Evolutionary conservation across 2,113 vertebrate species (phyloP).

Genomic region (Cynoglossus semilaevis): DNA sequence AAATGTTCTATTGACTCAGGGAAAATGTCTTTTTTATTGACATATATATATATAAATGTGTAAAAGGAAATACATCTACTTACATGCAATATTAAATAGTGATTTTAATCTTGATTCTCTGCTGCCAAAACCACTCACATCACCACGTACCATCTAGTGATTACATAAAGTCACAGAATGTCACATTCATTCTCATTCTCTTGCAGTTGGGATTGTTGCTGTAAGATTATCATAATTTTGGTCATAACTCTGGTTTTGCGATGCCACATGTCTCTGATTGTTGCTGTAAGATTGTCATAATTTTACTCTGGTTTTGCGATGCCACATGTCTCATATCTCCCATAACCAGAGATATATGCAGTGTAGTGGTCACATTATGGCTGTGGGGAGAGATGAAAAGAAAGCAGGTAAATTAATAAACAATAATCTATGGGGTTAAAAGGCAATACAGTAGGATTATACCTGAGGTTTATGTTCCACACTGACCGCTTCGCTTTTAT

Average conservation of each 20-base stretch:
- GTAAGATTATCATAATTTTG: not conserved
- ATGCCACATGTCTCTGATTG: not conserved
- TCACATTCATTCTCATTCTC: too few relatives aligned
- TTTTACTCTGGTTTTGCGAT: not conserved
- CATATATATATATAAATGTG: too few relatives aligned
- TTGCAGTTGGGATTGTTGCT: not conserved
- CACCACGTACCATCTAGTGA: not conserved
- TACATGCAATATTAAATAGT: too few relatives aligned
- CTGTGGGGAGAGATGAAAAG: constrained; percentile 31
- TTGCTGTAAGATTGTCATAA: not conserved
- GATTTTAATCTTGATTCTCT: too few relatives aligned
- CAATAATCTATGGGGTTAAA: too few relatives aligned
- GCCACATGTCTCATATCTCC: not conserved
- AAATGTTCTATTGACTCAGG: too few relatives aligned
- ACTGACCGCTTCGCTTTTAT: constrained; percentile 36
- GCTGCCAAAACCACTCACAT: constrained; percentile 28
- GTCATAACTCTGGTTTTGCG: not conserved
- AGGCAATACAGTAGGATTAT: constrained; percentile 40
- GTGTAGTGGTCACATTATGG: not conserved
- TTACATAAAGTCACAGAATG: too few relatives aligned
- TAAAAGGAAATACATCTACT: too few relatives aligned
- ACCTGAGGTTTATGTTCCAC: constrained; percentile 6
- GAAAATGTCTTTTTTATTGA: too few relatives aligned
- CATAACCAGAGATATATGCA: too few relatives aligned
- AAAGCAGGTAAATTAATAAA: not conserved